A percentile compares a stretch with the other conserved stretches of the same genome.
Conservation (phyloP, 1,140 invertebrate genomes). For the Octopus sinensis region DNA sequence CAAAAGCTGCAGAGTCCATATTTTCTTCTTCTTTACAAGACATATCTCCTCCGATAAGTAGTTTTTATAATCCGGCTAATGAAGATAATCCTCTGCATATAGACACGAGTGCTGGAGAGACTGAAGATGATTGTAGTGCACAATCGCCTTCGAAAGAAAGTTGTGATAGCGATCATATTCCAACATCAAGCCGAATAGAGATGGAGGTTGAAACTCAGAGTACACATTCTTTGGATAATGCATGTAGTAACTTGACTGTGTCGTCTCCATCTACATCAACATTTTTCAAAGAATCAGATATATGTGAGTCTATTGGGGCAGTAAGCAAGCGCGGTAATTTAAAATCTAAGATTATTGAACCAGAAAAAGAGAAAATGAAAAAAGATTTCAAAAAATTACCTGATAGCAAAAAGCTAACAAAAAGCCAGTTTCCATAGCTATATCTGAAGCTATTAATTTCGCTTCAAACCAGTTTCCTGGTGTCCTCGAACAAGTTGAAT, state of each 20-base stretch:
- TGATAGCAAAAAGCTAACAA: not conserved
- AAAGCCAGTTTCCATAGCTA: not conserved
- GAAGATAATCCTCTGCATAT: slow-evolving; percentile 52
- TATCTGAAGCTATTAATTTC: slow-evolving; percentile 48
- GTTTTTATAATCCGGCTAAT: slow-evolving; percentile 47
- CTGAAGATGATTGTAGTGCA: slow-evolving; percentile 36
- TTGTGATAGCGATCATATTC: slow-evolving; percentile 12
- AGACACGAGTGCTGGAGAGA: slow-evolving; percentile 44
- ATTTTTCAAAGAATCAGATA: not conserved
- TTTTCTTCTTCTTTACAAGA: slow-evolving; percentile 42
- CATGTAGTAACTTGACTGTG: not conserved
- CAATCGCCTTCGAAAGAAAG: slow-evolving; percentile 14
- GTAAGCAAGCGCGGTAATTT: not conserved
- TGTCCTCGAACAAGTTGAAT: slow-evolving; percentile 49
- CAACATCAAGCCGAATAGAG: slow-evolving; percentile 10
- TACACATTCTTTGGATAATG: not conserved
- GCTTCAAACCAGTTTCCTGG: slow-evolving; percentile 41
- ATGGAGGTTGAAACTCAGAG: not conserved
- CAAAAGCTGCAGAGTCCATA: slow-evolving; percentile 57
- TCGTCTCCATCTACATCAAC: not conserved
- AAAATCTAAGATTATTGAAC: not conserved
- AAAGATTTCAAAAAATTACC: not conserved
- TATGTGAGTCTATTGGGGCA: not conserved
- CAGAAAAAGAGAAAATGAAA: not conserved
- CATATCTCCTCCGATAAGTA: slow-evolving; percentile 37